phyloP scores from a whole-genome alignment of 2,888 invertebrate genomes.

The Cantharis flavilabris region DNA sequence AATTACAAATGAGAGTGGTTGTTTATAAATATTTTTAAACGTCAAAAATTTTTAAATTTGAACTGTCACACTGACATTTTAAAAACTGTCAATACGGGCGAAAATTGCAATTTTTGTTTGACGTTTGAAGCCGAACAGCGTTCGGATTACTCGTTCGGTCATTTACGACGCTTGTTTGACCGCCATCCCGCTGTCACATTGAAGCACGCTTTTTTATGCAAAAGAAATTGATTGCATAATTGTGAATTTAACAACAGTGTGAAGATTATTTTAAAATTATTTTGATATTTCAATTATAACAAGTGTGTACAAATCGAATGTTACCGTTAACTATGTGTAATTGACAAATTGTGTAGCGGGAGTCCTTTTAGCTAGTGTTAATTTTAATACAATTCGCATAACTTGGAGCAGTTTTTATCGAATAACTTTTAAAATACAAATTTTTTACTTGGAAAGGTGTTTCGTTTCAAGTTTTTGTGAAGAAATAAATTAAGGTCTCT shows the following conservation, averaged over 20 bases:
- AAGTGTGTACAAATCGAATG: neutral
- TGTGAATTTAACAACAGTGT: neutral
- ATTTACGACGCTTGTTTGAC: slow-evolving; percentile 34
- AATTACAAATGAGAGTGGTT: neutral
- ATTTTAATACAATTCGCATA: neutral
- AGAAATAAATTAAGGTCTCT: neutral
- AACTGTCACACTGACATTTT: neutral
- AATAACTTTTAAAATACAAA: neutral
- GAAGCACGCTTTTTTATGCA: slow-evolving; percentile 32
- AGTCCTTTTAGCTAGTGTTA: neutral
- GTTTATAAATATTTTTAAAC: neutral
- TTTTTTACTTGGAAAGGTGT: neutral
- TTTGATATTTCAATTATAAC: neutral
- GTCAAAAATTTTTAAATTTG: neutral
- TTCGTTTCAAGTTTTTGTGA: neutral
- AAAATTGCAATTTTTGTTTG: neutral
- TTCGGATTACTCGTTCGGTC: neutral
- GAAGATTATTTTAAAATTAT: neutral
- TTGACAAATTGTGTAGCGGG: neutral
- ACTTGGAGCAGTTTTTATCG: neutral
- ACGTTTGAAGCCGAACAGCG: neutral
- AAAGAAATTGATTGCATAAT: slow-evolving; percentile 31
- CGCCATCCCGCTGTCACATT: slow-evolving; percentile 37
- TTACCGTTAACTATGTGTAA: neutral
- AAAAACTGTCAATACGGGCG: neutral